Conservation (phyloP, 2,888 invertebrate species). For the Pherbina coryleti region DNA sequence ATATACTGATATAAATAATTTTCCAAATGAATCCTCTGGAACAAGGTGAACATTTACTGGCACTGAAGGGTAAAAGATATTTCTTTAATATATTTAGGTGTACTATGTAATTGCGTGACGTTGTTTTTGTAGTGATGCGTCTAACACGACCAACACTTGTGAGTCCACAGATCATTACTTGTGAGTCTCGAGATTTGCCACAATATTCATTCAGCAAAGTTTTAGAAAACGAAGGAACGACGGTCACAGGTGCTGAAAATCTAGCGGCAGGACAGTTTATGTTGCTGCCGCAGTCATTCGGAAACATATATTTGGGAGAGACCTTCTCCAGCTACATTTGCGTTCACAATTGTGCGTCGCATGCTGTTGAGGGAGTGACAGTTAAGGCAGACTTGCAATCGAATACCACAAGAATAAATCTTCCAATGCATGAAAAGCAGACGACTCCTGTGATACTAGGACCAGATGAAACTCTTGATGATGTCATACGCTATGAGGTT, state of each 20-base stretch:
- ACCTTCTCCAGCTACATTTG: slow-evolving; percentile 98
- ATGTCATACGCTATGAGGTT: slow-evolving; percentile 98
- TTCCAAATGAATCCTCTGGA: slow-evolving; percentile 59
- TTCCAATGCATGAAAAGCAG: slow-evolving; percentile 81
- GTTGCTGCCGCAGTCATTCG: slow-evolving; percentile 95
- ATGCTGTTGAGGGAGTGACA: slow-evolving; percentile 73
- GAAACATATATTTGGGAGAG: slow-evolving; percentile 96
- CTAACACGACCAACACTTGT: slow-evolving; percentile 92
- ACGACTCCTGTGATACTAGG: slow-evolving; percentile 73
- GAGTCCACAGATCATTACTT: slow-evolving; percentile 83
- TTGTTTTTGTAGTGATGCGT: slow-evolving; percentile 81
- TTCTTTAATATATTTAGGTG: neutral
- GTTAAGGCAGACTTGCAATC: slow-evolving; percentile 92
- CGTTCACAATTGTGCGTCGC: slow-evolving; percentile 94
- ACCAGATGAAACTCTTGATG: slow-evolving; percentile 90
- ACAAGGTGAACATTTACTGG: slow-evolving; percentile 64
- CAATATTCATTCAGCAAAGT: slow-evolving; percentile 81
- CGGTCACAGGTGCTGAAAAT: slow-evolving; percentile 84
- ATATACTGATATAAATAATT: neutral
- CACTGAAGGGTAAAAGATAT: slow-evolving; percentile 63
- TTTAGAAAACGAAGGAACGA: slow-evolving; percentile 85
- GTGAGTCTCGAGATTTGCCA: slow-evolving; percentile 87
- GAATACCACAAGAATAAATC: slow-evolving; percentile 85
- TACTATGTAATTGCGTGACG: neutral
- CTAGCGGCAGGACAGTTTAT: slow-evolving; percentile 85